Evolutionary conservation across 2,797 vertebrate genomes (phyloP).

Genomic region (Gymnothorax reevesii): DNA sequence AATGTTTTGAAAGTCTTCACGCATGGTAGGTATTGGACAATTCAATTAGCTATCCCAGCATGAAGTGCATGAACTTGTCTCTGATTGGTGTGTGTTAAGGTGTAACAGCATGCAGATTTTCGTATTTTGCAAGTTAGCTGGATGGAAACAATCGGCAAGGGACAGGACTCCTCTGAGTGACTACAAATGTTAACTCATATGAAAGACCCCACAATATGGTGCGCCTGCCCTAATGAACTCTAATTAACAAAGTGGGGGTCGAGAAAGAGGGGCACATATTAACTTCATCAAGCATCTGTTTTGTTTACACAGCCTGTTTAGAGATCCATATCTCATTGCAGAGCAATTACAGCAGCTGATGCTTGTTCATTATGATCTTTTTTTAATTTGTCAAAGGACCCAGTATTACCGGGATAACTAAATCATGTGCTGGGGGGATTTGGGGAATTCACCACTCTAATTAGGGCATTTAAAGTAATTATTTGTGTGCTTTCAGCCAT

Average conservation of each 20-base stretch:
- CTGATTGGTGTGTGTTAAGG: not conserved
- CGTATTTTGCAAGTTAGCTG: not conserved
- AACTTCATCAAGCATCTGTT: slow-evolving; percentile 13
- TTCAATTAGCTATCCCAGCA: too few species aligned
- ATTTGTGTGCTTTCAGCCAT: not conserved
- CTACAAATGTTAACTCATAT: not conserved
- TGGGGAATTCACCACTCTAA: not conserved
- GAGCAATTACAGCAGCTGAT: slow-evolving; percentile 12
- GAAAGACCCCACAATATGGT: not conserved
- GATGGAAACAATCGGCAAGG: not conserved
- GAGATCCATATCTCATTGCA: slow-evolving; percentile 13
- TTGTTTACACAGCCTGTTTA: slow-evolving; percentile 18
- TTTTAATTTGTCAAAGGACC: slow-evolving; percentile 18
- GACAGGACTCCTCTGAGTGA: not conserved
- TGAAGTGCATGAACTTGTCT: not conserved
- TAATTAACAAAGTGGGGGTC: not conserved
- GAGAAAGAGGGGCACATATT: not conserved
- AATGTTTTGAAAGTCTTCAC: too few species aligned
- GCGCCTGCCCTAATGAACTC: not conserved
- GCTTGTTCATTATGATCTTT: slow-evolving; percentile 21
- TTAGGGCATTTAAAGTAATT: not conserved
- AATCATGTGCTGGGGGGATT: slow-evolving; percentile 12
- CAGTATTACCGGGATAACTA: slow-evolving; percentile 9
- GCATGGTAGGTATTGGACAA: too few species aligned
- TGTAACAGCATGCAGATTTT: too few species aligned